A percentile compares a stretch with the other conserved stretches of the same genome.
Conservation (phyloP, 2,797 vertebrate genomes). For the Poliocrania exsul region DNA sequence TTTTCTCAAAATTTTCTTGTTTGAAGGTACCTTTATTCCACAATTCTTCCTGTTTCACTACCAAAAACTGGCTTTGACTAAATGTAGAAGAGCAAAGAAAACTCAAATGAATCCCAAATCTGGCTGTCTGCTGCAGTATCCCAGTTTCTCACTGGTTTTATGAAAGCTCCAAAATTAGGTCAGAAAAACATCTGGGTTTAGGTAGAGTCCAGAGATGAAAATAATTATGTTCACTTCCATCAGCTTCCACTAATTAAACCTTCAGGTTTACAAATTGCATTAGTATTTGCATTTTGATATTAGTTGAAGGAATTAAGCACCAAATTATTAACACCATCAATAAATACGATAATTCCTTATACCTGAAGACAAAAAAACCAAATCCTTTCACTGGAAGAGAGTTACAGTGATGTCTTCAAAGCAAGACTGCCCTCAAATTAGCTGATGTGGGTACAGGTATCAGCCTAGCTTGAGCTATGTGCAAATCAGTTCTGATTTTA, state of each 20-base stretch:
- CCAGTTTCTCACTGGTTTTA: background rate
- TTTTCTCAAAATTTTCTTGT: background rate
- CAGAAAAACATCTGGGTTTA: background rate
- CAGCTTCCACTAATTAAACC: background rate
- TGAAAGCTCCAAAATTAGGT: background rate
- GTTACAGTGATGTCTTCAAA: background rate
- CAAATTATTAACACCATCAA: background rate
- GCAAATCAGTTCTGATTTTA: background rate
- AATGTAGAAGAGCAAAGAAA: background rate
- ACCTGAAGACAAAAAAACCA: background rate
- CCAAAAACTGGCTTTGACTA: background rate
- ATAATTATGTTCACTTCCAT: background rate
- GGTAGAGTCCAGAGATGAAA: background rate
- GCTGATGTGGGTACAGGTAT: background rate
- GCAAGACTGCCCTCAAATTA: background rate
- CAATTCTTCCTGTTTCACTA: background rate
- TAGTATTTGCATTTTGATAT: background rate
- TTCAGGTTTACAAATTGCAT: background rate
- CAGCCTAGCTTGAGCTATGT: background rate
- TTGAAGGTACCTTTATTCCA: background rate
- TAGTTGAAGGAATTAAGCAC: background rate
- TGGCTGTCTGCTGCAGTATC: background rate
- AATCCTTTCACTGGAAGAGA: background rate
- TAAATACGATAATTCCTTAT: background rate
- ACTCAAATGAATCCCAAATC: background rate